Evolutionary conservation across 1,140 invertebrate species (phyloP), one percentile per base, ranked within the genome.

Genomic region (Drosophila jambulina): DNA sequence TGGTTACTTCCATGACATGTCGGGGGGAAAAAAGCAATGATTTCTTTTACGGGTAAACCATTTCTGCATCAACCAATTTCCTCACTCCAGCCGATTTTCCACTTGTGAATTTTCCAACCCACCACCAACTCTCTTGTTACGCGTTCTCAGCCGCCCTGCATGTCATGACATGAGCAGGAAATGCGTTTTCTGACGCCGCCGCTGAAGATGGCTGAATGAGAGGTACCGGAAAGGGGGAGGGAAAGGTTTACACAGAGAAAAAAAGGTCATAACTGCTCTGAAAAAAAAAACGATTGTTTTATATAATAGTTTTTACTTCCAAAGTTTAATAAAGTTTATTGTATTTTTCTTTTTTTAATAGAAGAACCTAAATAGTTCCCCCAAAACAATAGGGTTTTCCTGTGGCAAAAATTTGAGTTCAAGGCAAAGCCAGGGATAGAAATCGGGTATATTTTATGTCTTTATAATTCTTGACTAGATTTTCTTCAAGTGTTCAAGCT

Each of bases 151-250:
- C 58, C 72, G 60, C 61, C 46, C 58, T 86, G 80, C 75, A 69
- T 79, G 74, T 88, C 80, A 57, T 90, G 84, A 90, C 84, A 88
- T 79, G 78, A 85, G 85, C 84, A 90, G 84, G 84, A 88, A 88
- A 88, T 88, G 85, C 85, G 85, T 88, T 88, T 90, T 80, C 83
- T 72, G 67, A 75, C 71, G 69, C 78, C 75, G 62, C 74, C 29
- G 23, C 48, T 46, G 17, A 76, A 61, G 75, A 77, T 77, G 63
- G 46, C 40, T 56, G 42, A 23, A 48, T 29, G 25, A 23, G 48
- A 43, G 49, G 40, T 42, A 49, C 25, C 25, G 40, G 23, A 72
- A 67, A 9, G 15, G 23, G 15, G 23, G 29, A 36, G 6, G 15
- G 42, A 15, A 21, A 1, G 17, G 25, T 15, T 7, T 57, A n/a